Percentiles rank a stretch among this genome's conserved stretches.
Conservation (phyloP, 2,113 vertebrate species). For the Helogale parvula region DNA sequence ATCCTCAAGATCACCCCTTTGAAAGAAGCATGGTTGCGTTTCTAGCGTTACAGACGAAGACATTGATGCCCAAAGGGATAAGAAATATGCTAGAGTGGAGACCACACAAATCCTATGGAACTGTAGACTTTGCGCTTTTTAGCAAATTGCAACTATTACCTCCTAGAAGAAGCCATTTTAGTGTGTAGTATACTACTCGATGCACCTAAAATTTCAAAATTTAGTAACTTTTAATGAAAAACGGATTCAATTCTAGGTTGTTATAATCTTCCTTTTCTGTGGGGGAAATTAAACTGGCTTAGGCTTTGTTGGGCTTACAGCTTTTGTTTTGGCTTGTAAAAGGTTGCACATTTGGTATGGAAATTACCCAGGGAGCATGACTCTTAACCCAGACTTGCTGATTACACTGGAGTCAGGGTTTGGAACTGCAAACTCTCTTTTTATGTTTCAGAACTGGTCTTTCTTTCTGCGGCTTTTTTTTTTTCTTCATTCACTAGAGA, state of each 20-base stretch:
- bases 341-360: constrained; percentile 35
- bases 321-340: neutral
- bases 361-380: neutral
- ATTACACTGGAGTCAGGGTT: neutral
- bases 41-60: constrained; percentile 26
- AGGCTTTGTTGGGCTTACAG: neutral
- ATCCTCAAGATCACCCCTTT: neutral
- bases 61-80: neutral
- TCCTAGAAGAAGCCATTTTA: neutral
- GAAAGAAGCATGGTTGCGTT: neutral
- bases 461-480: constrained; percentile 37
- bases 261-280: neutral
- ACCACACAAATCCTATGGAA: neutral
- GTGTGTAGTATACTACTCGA: neutral
- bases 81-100: neutral
- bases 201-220: neutral
- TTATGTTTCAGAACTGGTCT: constrained; percentile 40
- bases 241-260: neutral
- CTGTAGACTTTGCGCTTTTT: neutral
- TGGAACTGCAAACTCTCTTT: constrained; percentile 34
- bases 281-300: neutral
- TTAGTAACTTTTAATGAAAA: neutral
- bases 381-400: neutral
- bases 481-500: constrained; percentile 41
- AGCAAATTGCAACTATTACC: neutral